These are phyloP conservation scores for Pluvialis apricaria DNA, from an alignment of 2,113 vertebrate genomes.

Conservation along the genomic window DNA sequence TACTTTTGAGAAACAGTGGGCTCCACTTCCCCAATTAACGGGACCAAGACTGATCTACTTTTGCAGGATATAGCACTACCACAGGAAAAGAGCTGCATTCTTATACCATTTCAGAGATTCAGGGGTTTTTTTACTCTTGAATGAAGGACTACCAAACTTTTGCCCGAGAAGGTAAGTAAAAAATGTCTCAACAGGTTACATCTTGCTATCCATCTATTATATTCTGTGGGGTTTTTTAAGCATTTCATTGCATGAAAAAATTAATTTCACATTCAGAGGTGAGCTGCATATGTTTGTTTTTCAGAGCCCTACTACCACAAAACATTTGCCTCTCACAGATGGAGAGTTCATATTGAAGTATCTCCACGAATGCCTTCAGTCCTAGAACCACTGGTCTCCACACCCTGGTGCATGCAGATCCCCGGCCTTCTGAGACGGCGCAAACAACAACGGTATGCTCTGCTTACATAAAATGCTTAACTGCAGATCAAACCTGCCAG, in stretches of 20 bases:
- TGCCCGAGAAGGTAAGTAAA: background rate
- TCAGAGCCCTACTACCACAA: background rate
- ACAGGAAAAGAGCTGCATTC: background rate
- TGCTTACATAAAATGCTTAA: constrained; percentile 21
- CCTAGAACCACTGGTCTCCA: background rate
- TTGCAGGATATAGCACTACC: background rate
- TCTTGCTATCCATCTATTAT: background rate
- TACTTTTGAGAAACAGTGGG: background rate
- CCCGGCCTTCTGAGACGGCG: background rate
- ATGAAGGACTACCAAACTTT: background rate
- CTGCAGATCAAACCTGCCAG: constrained; percentile 3
- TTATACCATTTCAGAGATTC: background rate
- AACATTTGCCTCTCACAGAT: background rate
- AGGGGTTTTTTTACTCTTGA: background rate
- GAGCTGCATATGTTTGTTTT: background rate
- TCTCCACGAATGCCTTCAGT: background rate
- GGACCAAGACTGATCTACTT: background rate
- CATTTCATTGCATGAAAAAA: background rate
- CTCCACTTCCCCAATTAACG: background rate
- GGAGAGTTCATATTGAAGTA: background rate
- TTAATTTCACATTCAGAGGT: background rate
- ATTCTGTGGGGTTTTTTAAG: background rate
- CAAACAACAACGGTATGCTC: background rate
- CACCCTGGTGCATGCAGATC: background rate
- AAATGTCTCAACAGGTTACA: background rate